Conservation (phyloP, 2,888 invertebrate genomes). For the Leptopilina myrica region DNA sequence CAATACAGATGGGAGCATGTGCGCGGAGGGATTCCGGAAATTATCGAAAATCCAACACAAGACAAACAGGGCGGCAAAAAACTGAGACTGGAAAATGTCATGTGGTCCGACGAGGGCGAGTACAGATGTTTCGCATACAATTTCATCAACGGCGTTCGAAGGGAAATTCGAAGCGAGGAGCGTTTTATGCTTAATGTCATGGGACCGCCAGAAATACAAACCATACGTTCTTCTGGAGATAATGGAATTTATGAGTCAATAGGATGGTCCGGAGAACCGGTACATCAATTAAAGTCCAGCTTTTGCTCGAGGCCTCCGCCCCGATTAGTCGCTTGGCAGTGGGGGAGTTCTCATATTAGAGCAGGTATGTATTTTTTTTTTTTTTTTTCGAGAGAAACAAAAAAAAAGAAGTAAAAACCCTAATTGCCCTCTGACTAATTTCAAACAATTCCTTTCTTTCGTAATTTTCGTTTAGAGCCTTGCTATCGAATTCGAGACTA, state of each 20-base stretch:
- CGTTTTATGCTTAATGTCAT: constrained; percentile 71
- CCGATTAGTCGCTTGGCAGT: constrained; percentile 89
- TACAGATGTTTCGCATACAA: constrained; percentile 80
- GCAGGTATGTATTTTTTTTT: constrained; percentile 64
- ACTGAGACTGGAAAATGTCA: constrained; percentile 78
- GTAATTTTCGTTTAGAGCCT: background rate
- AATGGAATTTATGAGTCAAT: constrained; percentile 70
- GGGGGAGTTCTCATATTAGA: constrained; percentile 81
- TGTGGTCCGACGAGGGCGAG: constrained; percentile 79
- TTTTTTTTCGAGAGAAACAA: background rate
- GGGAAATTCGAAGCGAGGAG: constrained; percentile 69
- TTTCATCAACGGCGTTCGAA: constrained; percentile 76
- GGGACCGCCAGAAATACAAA: constrained; percentile 74
- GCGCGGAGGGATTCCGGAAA: constrained; percentile 69
- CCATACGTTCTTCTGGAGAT: constrained; percentile 62
- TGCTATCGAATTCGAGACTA: background rate
- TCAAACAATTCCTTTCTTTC: constrained; percentile 20
- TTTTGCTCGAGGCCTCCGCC: constrained; percentile 83
- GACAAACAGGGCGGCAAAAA: constrained; percentile 66
- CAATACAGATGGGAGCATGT: constrained; percentile 78
- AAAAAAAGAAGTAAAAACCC: background rate
- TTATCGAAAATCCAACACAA: constrained; percentile 71
- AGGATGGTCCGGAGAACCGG: constrained; percentile 72
- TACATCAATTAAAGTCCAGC: constrained; percentile 69
- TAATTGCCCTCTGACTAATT: constrained; percentile 8